Base-by-base conservation (phyloP, 2,113 vertebrate species). In the Kryptolebias marmoratus region DNA sequence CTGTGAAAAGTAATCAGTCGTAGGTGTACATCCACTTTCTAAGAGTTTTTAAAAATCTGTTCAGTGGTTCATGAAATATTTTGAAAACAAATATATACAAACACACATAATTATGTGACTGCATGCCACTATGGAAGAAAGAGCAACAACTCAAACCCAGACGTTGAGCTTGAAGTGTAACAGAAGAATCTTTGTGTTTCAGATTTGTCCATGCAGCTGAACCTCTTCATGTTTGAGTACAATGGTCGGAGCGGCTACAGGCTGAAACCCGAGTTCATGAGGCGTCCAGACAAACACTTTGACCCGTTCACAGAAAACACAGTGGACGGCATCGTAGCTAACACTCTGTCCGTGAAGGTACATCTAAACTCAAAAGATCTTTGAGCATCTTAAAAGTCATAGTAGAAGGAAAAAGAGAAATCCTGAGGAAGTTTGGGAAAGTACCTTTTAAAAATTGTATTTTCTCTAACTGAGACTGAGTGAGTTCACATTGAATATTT, bases 171-270 rank as follows among this genome's bases (percentile, higher is more conserved):
- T 48, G 12, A 4, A 15, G 13, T 14, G 11, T 22, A 42, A 42
- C 18, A 22, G 12, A 60, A 42, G 11, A 9, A 60, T 10, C 14
- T 55, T 31, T 56, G 14, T 45, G 69, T 90, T 83, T 36, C 91
- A 99, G 98, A 99, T 86, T 89, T 99, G 76, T 95, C 97, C 84
- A 99, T 96, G 97, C 97, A 99, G 93, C 95, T 99, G 80, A 99
- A 99, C 82, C 96, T 97, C 94, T 97, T 97, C 39, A 96, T 97
- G 95, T 99, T 95, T 0, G 98, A 99, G 83, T 98, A 98, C 89
- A 99, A 99, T 11, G 96, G 97, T 1, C 98, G 97, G 72, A 96
- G 96, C 11, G 98, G 98, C 65, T 99, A 97, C 90, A 93, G 96
- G 47, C 88, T 99, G 55, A 99, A 99, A 81, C 98, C 98, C 0